phyloP scores from a whole-genome alignment of 2,888 invertebrate genomes.

The Mesochorus sp. region DNA sequence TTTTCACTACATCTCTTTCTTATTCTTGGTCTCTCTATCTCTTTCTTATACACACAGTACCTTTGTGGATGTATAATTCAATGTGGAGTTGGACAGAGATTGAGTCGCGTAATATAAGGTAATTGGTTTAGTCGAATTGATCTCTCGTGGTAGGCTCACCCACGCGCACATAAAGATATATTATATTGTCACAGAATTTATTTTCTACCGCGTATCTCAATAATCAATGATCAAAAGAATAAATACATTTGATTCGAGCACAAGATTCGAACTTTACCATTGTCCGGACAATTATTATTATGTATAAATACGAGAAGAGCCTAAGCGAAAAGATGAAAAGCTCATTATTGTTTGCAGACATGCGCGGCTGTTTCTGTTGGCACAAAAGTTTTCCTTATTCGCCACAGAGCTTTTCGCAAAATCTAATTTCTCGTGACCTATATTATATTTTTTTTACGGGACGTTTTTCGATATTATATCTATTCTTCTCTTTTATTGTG shows the following conservation, averaged over 20 bases:
- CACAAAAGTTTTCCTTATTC: conserved; percentile 17
- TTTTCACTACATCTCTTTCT: no score
- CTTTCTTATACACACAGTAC: no score
- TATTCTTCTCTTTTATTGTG: background rate
- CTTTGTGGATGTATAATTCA: conserved; percentile 38
- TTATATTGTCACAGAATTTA: background rate
- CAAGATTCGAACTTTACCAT: background rate
- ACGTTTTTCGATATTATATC: background rate
- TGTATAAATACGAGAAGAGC: background rate
- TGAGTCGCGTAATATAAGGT: conserved; percentile 51
- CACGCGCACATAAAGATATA: background rate
- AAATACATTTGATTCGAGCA: no score
- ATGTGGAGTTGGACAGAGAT: conserved; percentile 59
- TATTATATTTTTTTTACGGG: background rate
- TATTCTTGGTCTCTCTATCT: no score
- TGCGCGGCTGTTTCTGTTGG: conserved; percentile 16
- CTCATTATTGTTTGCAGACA: background rate
- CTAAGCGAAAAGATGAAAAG: background rate
- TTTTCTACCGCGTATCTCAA: conserved; percentile 13
- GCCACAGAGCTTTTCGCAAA: conserved; percentile 12
- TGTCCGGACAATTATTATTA: no score
- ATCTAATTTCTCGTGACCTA: conserved; percentile 51
- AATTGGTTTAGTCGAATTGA: conserved; percentile 55
- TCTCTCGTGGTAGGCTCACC: background rate
- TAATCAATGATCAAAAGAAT: background rate